Evolutionary conservation across 2,888 invertebrate genomes (phyloP).

Genomic region (Paralinhomoeus sp.): DNA sequence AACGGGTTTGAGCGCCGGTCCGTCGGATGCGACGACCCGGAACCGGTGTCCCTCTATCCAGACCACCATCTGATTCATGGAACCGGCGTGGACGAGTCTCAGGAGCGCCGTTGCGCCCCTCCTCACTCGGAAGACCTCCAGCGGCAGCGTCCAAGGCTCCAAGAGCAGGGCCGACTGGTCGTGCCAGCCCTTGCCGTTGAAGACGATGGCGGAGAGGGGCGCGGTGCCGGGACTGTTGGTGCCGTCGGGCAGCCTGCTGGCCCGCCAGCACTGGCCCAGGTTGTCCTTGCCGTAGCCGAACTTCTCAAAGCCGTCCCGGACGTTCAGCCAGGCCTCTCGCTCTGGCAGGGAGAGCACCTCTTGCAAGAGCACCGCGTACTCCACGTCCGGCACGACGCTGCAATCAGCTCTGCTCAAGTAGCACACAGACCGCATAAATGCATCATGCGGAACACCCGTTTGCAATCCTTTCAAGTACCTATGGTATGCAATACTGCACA

Average conservation of each 20-base stretch:
- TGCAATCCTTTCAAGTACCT: too few relatives aligned
- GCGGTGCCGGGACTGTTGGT: slow-evolving; percentile 17
- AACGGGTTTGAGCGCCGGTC: slow-evolving; percentile 13
- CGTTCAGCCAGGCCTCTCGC: slow-evolving; percentile 12
- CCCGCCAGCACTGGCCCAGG: slow-evolving; percentile 15
- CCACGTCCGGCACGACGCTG: slow-evolving; percentile 7
- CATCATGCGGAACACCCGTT: too few relatives aligned
- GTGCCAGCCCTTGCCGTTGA: slow-evolving; percentile 19
- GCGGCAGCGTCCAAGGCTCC: slow-evolving; percentile 11
- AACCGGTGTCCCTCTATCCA: slow-evolving; percentile 15
- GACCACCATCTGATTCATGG: slow-evolving; percentile 16
- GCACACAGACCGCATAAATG: too few relatives aligned
- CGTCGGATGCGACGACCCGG: slow-evolving; percentile 17
- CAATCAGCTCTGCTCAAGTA: too few relatives aligned
- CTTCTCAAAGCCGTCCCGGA: slow-evolving; percentile 17
- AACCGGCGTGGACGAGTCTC: slow-evolving; percentile 18
- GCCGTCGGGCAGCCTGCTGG: slow-evolving; percentile 16
- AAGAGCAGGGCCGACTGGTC: slow-evolving; percentile 11
- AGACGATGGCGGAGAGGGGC: slow-evolving; percentile 17
- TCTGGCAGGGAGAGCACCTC: slow-evolving; percentile 14
- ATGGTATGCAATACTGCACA: too few relatives aligned
- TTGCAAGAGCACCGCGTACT: slow-evolving; percentile 17
- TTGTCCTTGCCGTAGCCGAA: slow-evolving; percentile 19
- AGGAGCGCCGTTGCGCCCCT: slow-evolving; percentile 11
- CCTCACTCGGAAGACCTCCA: slow-evolving; percentile 13